Conservation (phyloP, 2,888 invertebrate genomes). For the Athalia cordata region DNA sequence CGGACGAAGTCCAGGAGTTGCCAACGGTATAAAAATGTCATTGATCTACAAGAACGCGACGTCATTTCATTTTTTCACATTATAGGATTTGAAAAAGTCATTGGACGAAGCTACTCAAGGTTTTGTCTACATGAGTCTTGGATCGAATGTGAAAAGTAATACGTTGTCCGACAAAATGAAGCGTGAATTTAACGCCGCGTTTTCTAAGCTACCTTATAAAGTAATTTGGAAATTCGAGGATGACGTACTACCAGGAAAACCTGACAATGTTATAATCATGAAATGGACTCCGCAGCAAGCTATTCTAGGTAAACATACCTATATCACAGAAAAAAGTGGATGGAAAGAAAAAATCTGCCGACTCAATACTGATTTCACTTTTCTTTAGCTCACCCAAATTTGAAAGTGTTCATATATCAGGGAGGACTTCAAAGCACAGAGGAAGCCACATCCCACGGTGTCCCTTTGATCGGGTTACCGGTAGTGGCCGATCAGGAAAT, state of each 20-base stretch:
- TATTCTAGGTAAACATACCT: conserved; percentile 62
- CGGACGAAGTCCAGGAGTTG: conserved; percentile 42
- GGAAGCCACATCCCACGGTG: conserved; percentile 56
- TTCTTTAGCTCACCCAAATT: conserved; percentile 58
- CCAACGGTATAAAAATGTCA: conserved; percentile 51
- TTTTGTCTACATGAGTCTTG: conserved; percentile 75
- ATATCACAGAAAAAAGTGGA: background rate
- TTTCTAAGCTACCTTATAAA: conserved; percentile 71
- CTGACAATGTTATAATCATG: conserved; percentile 73
- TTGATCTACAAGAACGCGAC: too few relatives aligned
- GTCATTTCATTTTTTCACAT: too few relatives aligned
- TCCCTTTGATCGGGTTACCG: conserved; percentile 60
- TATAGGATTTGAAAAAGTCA: conserved; percentile 65
- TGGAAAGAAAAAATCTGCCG: too few relatives aligned
- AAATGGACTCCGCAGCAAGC: conserved; percentile 73
- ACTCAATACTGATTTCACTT: background rate
- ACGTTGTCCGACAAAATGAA: conserved; percentile 71
- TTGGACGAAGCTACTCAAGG: conserved; percentile 72
- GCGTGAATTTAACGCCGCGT: conserved; percentile 70
- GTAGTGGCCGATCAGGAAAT: conserved; percentile 57
- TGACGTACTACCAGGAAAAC: conserved; percentile 65
- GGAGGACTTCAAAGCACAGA: conserved; percentile 63
- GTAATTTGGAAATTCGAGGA: conserved; percentile 75
- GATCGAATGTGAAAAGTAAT: conserved; percentile 73
- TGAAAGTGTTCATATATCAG: conserved; percentile 59